Evolutionary conservation across 2,113 vertebrate genomes (phyloP), one percentile per base, ranked within the genome.

Genomic region (Cervus canadensis): DNA sequence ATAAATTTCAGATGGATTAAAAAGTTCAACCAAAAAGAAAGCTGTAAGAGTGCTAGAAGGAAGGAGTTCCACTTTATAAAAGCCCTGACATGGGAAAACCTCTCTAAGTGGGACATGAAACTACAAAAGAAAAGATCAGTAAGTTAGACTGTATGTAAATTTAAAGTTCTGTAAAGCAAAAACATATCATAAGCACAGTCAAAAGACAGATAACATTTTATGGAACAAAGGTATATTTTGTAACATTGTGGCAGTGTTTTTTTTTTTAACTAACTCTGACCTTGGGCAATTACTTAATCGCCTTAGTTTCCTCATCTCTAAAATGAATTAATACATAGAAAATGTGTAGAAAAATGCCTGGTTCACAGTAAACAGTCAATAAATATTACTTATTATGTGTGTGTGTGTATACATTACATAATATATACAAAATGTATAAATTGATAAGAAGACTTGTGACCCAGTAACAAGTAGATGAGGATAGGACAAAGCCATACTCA

Each of bases 191-290:
- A 92, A 91, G 33, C 50, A 59, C 30, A 93, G 6, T 94, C 64
- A 89, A 78, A 93, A 62, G 52, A 36, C 13, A 84, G 90, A 48
- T 87, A 60, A 40, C n/a, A n/a, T 79, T 59, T 33, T 87, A 87
- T 50, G 81, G 25, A 87, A 86, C 17, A 87, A 87, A 94, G 86
- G 74, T 87, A 28, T 50, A 7, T 95, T 96, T 96, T 94, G 59
- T 91, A 76, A 82, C 33, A 26, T 97, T 95, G 78, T 60, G 54
- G 85, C 48, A 95, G 54, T 89, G 2, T 48, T 62, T 89, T 59
- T 79, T 59, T 81, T 92, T 90, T 50, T 88, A 64, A 25, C 11
- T 85, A 67, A 93, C 26, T 91, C 71, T 40, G 19, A 67, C n/a
- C 25, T 88, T 60, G 26, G 67, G n/a, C 50, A 84, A 6, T 97